These are phyloP conservation scores for Crioceris asparagi DNA, from an alignment of 2,888 invertebrate species.

Conservation along the genomic window DNA sequence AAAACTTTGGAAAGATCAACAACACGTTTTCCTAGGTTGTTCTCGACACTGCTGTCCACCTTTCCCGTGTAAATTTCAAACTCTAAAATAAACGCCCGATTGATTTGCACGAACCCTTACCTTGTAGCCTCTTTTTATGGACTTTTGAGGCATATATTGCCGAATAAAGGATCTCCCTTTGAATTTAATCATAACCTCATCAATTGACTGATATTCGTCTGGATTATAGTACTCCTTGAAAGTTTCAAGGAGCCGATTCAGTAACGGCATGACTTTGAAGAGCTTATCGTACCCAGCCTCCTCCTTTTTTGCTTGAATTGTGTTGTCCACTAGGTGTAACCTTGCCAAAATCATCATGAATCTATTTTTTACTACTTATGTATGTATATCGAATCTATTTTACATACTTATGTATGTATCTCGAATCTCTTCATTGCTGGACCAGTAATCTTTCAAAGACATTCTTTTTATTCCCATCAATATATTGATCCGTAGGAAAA, in stretches of 20 bases:
- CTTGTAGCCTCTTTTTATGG: background rate
- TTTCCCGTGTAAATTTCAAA: slow-evolving; percentile 1
- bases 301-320: background rate
- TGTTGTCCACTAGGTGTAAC: background rate
- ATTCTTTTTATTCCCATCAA: background rate
- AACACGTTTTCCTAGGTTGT: background rate
- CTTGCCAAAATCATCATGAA: background rate
- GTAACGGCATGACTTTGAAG: background rate
- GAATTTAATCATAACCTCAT: no score
- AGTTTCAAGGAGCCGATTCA: background rate
- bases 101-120: background rate
- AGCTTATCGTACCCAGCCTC: background rate
- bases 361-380: background rate
- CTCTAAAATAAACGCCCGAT: background rate
- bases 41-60: no score
- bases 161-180: no score
- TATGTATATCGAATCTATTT: background rate
- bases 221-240: background rate
- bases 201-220: background rate
- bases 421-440: background rate
- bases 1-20: background rate
- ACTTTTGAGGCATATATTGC: background rate
- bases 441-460: background rate
- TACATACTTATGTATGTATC: background rate
- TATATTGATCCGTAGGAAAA: background rate